Base-by-base conservation (phyloP, 2,888 invertebrate species). In the Brachycybe producta region DNA sequence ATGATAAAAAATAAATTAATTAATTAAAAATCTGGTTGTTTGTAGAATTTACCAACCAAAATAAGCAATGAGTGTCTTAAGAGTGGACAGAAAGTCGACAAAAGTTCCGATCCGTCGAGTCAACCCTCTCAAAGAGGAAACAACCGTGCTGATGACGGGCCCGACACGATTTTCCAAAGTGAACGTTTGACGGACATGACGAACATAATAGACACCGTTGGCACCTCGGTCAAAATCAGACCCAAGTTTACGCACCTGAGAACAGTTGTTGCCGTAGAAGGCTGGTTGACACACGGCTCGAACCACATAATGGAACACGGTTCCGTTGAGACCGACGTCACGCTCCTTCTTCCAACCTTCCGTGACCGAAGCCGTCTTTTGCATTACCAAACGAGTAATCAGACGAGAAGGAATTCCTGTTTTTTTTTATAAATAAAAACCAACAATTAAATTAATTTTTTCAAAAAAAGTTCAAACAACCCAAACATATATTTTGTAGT, bases 231-330 rank as follows among this genome's bases (percentile, higher is more conserved):
- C 13, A 39, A 39, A 39, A 39, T n/a, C 13, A 24, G 32, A 30
- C 32, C n/a, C 32, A 30, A 30, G 8, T 11, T 5, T 17, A 19
- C 49, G 39, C 42, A 49, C 49, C 49, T 42, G n/a, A n/a, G 49
- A 32, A 27, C 49, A 49, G 30, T 49, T 49, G 39, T 27, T 17
- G 17, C 49, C 49, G 17, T 32, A 49, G 28, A 49, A 49, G 28
- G 49, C 49, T 4, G 41, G 41, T 23, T 49, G 32, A 30, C 49
- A 49, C 26, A 23, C 19, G 17, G 42, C 42, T 17, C 34, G 21
- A 30, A 49, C 32, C 21, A 49, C 41, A 11, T 42, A 49, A 13
- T 42, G 32, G 15, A 42, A 42, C 28, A 36, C 35, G 15, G 49
- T 39, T 13, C 42, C 34, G 3, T 39, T 39, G 11, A 15, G n/a